Percentiles rank a stretch among this genome's conserved stretches.
These are phyloP conservation scores for Philopotamus ludificatus DNA, from an alignment of 1,140 invertebrate species.

Conservation along the genomic window DNA sequence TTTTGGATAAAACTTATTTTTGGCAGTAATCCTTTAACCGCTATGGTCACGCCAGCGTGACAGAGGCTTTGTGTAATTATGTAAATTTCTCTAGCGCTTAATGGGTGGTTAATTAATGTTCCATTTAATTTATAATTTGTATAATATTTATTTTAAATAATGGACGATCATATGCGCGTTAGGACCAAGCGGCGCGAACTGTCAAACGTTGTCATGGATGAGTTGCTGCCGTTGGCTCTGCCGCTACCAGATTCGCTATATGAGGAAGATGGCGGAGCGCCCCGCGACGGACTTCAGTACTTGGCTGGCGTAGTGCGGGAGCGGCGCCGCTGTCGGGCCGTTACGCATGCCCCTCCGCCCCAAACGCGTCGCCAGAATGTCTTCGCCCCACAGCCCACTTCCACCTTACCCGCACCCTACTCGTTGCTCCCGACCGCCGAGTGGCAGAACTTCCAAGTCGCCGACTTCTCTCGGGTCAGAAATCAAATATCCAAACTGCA, in stretches of 20 bases:
- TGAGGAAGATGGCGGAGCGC: slow-evolving; percentile 7
- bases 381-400: slow-evolving; percentile 34
- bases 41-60: too few relatives aligned
- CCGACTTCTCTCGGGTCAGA: slow-evolving; percentile 45
- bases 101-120: too few relatives aligned
- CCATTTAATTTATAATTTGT: too few relatives aligned
- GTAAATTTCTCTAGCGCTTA: too few relatives aligned
- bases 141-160: too few relatives aligned
- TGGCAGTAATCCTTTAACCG: too few relatives aligned
- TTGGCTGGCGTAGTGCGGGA: slow-evolving; percentile 36
- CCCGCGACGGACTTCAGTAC: slow-evolving; percentile 32
- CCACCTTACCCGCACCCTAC: slow-evolving; percentile 40
- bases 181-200: too few relatives aligned
- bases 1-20: too few relatives aligned
- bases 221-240: slow-evolving; percentile 20
- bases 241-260: slow-evolving; percentile 9
- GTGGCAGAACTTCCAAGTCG: slow-evolving; percentile 47
- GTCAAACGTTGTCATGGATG: too few relatives aligned
- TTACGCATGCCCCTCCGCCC: slow-evolving; percentile 17
- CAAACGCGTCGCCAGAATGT: too few relatives aligned
- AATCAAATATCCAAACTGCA: slow-evolving; percentile 36
- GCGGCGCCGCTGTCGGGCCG: slow-evolving; percentile 25
- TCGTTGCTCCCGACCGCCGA: slow-evolving; percentile 44
- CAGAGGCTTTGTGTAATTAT: too few relatives aligned
- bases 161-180: too few relatives aligned